phyloP scores from a whole-genome alignment of 2,797 vertebrate species.

The Peromyscus aztecus region DNA sequence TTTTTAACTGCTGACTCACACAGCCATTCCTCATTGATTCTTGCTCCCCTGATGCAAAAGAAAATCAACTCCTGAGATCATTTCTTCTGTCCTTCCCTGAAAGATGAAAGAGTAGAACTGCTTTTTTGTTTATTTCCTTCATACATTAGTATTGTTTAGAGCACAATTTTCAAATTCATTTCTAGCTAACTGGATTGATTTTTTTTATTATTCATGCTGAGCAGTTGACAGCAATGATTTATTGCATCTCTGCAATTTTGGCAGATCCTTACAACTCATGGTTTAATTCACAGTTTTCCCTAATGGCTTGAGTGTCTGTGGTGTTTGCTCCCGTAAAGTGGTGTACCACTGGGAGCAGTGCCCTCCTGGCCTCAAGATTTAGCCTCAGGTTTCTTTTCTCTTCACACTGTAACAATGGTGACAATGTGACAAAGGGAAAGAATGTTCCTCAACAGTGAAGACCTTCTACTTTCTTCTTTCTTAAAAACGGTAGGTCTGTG shows the following conservation, averaged over 20 bases:
- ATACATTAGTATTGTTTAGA: conserved; percentile 77
- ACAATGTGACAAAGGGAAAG: not conserved
- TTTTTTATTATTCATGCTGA: conserved; percentile 78
- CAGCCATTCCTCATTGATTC: conserved; percentile 31
- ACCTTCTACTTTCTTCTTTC: not conserved
- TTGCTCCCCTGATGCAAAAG: conserved; percentile 39
- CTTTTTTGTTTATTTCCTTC: conserved; percentile 74
- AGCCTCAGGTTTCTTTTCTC: conserved; percentile 3
- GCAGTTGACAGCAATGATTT: conserved; percentile 82
- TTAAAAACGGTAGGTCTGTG: not conserved
- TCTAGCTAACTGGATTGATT: conserved; percentile 81
- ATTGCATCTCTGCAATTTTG: conserved; percentile 74
- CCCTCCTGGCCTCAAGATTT: not conserved
- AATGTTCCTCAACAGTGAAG: not conserved
- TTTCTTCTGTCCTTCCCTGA: conserved; percentile 70
- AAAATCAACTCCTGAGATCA: conserved; percentile 15
- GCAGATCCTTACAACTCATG: conserved; percentile 63
- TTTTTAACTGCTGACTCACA: conserved; percentile 73
- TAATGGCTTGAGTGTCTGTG: conserved; percentile 72
- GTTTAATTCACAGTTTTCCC: conserved; percentile 77
- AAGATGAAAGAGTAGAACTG: conserved; percentile 71
- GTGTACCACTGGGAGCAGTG: not conserved
- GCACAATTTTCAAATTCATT: conserved; percentile 79
- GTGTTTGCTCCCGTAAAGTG: conserved; percentile 65
- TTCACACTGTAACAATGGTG: not conserved